Evolutionary conservation across 64 coral and sea anemone genomes (phyloP).

Genomic region (Anthopleura sola): DNA sequence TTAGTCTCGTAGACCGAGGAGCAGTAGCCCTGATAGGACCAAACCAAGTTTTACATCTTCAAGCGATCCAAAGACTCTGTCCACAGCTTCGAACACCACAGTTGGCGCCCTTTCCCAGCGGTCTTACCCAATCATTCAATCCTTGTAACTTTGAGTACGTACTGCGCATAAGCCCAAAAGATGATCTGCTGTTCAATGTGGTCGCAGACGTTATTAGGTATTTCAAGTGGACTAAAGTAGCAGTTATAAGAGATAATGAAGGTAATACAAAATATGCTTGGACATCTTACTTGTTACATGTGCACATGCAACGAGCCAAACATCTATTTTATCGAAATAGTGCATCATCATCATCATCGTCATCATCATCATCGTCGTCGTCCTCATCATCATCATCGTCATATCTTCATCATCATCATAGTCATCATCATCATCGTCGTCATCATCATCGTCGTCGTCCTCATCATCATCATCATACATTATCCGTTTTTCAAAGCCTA

Average conservation of each 20-base stretch:
- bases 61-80: slow-evolving; percentile 30
- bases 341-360: too few species aligned
- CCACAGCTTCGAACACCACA: slow-evolving; percentile 23
- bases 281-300: too few species aligned
- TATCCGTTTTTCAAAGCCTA: too few species aligned
- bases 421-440: too few species aligned
- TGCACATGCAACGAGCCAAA: too few species aligned
- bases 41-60: background rate
- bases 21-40: slow-evolving; percentile 35
- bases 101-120: slow-evolving; percentile 9
- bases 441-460: too few species aligned
- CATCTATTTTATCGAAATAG: too few species aligned
- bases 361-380: too few species aligned
- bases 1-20: slow-evolving; percentile 22
- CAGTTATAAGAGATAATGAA: slow-evolving; percentile 33
- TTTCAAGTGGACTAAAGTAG: slow-evolving; percentile 34
- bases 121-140: slow-evolving; percentile 13
- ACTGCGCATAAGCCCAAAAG: slow-evolving; percentile 25
- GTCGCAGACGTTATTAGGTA: slow-evolving; percentile 21
- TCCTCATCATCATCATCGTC: too few species aligned
- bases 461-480: too few species aligned
- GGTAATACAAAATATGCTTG: background rate
- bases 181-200: slow-evolving; percentile 10
- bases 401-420: too few species aligned
- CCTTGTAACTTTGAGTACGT: slow-evolving; percentile 24